These are phyloP conservation scores for Eretmochelys imbricata DNA, from an alignment of 2,113 vertebrate species.

Conservation along the genomic window DNA sequence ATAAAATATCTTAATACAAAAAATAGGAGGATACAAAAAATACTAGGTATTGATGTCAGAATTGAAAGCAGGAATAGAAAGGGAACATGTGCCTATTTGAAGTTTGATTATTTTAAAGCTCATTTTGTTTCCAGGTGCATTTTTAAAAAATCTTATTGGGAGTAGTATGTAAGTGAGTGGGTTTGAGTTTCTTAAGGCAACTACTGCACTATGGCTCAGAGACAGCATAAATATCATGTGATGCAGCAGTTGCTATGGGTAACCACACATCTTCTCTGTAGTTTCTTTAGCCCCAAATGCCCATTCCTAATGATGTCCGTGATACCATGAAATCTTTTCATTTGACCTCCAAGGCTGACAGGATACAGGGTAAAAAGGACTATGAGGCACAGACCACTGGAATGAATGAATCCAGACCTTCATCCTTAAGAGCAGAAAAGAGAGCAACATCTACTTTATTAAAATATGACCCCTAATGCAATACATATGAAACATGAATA, in stretches of 20 bases:
- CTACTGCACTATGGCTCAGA: slow-evolving; percentile 13
- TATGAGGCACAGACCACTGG: background rate
- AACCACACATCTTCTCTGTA: slow-evolving; percentile 42
- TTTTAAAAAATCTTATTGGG: background rate
- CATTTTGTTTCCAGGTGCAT: background rate
- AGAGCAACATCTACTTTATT: background rate
- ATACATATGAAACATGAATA: slow-evolving; percentile 4
- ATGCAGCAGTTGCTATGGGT: slow-evolving; percentile 34
- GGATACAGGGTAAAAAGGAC: background rate
- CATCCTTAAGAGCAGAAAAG: background rate
- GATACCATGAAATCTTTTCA: slow-evolving; percentile 33
- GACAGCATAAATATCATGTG: slow-evolving; percentile 18
- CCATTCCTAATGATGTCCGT: background rate
- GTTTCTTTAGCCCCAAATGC: slow-evolving; percentile 41
- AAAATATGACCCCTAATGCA: slow-evolving; percentile 16
- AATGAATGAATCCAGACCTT: slow-evolving; percentile 16
- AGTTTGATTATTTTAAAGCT: background rate
- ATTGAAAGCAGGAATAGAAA: background rate
- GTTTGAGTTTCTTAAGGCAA: slow-evolving; percentile 13
- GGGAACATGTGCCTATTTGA: background rate
- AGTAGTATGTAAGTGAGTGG: too few relatives aligned
- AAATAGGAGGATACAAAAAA: background rate
- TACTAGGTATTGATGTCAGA: background rate
- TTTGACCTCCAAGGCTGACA: slow-evolving; percentile 33
- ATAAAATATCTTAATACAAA: background rate